Conservation (phyloP, 2,888 invertebrate species). For the Calameuta idolon region DNA sequence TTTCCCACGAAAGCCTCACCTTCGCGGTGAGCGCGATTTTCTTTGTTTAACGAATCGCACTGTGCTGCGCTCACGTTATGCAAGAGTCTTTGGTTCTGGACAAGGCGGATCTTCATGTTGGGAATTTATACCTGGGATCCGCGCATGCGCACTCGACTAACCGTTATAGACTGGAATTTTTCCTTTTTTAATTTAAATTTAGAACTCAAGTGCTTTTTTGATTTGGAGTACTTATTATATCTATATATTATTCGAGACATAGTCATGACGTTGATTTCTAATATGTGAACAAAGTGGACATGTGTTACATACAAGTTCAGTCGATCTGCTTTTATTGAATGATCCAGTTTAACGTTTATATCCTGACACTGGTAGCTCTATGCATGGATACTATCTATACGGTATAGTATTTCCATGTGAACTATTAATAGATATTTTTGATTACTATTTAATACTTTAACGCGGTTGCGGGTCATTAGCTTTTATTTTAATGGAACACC, state of each 20-base stretch:
- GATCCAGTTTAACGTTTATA: background rate
- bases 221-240: no score
- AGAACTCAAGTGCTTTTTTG: background rate
- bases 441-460: background rate
- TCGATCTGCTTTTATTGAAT: background rate
- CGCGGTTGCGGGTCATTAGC: background rate
- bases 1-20: constrained; percentile 50
- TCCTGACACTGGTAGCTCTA: background rate
- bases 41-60: constrained; percentile 1
- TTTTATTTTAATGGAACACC: background rate
- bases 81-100: background rate
- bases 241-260: background rate
- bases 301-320: background rate
- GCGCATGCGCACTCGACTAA: background rate
- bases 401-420: background rate
- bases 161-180: background rate
- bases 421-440: background rate
- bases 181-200: background rate
- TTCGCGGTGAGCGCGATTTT: background rate
- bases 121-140: background rate
- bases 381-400: background rate
- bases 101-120: background rate
- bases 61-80: background rate
- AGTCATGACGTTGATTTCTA: background rate
- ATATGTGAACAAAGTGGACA: background rate